A percentile compares a stretch with the other conserved stretches of the same genome.
Evolutionary conservation across 2,113 vertebrate species (phyloP).

Genomic region (Orycteropus afer): DNA sequence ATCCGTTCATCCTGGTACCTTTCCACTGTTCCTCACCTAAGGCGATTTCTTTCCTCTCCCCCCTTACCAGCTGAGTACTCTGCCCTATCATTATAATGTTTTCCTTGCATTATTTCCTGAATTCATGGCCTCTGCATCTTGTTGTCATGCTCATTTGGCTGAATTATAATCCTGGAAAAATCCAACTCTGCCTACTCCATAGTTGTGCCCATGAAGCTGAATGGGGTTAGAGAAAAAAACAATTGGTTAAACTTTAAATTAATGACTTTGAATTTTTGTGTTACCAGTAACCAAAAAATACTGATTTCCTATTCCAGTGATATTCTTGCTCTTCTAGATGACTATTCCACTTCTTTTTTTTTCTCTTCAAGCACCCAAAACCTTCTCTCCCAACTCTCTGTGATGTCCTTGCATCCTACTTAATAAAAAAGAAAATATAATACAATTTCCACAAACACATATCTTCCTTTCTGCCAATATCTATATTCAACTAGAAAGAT

Average conservation of each 20-base stretch:
- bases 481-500: too few species aligned
- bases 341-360: background rate
- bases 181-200: background rate
- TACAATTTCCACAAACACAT: background rate
- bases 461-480: background rate
- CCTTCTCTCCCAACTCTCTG: background rate
- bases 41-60: too few species aligned
- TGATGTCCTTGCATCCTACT: background rate
- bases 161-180: background rate
- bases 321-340: background rate
- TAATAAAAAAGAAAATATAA: background rate
- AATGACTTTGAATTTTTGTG: background rate
- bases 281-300: background rate
- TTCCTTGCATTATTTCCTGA: background rate
- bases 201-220: background rate
- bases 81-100: background rate
- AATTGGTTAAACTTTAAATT: background rate
- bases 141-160: background rate
- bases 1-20: background rate
- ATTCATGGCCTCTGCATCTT: background rate
- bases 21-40: too few species aligned
- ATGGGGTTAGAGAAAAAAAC: background rate
- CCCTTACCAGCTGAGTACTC: background rate
- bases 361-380: background rate
- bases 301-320: background rate